phyloP scores from a whole-genome alignment of 1,140 invertebrate species.

The Sesamia nonagrioides region DNA sequence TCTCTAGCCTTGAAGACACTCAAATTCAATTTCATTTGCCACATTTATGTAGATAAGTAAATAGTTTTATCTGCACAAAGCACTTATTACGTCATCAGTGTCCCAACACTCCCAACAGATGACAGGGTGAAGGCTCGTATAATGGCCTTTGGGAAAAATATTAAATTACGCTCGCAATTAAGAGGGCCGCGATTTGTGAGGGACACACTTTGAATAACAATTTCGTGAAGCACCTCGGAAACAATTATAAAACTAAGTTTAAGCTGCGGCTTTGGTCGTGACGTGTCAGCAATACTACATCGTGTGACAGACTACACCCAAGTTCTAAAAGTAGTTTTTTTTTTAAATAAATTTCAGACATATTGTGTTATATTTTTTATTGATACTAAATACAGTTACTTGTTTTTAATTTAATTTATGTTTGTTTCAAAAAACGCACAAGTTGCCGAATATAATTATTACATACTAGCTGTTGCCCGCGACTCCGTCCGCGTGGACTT shows the following conservation, averaged over 20 bases:
- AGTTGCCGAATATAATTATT: no score
- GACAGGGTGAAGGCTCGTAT: conserved; percentile 1
- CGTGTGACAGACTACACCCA: not conserved
- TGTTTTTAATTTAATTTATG: no score
- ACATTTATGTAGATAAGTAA: not conserved
- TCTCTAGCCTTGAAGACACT: no score
- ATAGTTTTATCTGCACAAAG: conserved; percentile 3
- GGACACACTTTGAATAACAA: conserved; percentile 45
- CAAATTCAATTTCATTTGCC: not conserved
- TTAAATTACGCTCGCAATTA: conserved; percentile 49
- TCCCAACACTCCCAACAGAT: conserved; percentile 34
- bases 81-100: conserved; percentile 32
- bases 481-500: no score
- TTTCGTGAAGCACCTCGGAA: conserved; percentile 10
- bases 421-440: no score
- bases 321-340: not conserved
- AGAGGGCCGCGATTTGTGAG: conserved; percentile 44
- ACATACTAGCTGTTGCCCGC: no score
- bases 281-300: conserved; percentile 9
- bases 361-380: no score
- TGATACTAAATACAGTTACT: no score
- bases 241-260: conserved; percentile 25
- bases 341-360: no score
- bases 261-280: conserved; percentile 3
- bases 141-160: conserved; percentile 41